Base-by-base conservation (phyloP, 2,113 vertebrate species). In the Vidua chalybeata region DNA sequence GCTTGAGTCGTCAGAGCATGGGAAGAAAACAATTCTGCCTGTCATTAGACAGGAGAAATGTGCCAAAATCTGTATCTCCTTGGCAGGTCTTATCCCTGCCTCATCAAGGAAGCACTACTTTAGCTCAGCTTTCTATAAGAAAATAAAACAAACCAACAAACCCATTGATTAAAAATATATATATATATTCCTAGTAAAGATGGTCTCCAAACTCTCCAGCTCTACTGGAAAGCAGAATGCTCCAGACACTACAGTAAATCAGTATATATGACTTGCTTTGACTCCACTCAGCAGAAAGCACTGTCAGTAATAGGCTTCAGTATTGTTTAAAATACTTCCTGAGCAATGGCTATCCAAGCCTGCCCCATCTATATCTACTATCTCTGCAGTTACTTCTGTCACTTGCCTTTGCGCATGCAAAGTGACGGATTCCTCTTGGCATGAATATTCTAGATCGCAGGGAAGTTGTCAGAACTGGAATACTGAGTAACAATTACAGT, bases 61-160 rank as follows among this genome's bases (percentile, higher is more conserved):
- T 10, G 28, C 22, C 43, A 51, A 71, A 85, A 49, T 10, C 24
- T 52, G 8, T 13, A 33, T 26, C 23, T 66, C 24, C 12, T 90
- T 15, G 1, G 49, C 18, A 78, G 30, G 18, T 68, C 35, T 73
- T 33, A 77, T 8, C 15, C 58, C 20, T 31, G 13, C 6, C 37
- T 48, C 27, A 79, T 21, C 26, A 46, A 18, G 26, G 33, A 83
- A 85, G 26, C 22, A 23, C 39, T 71, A 22, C 66, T 78, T 79
- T 27, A 78, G 35, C 22, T 83, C 58, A 56, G 68, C 64, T 55
- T 28, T 61, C 17, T 30, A 10, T 16, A 59, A 48, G 30, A 35
- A 61, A 55, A 37, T 7, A 56, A n/a, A 1, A 0, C 1, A 30
- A 80, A 6, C 10, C 13, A 59, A 49, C 22, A 49, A 80, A 37